These are phyloP conservation scores for Brachyhypopomus occidentalis DNA, from an alignment of 2,113 vertebrate species.

Conservation along the genomic window DNA sequence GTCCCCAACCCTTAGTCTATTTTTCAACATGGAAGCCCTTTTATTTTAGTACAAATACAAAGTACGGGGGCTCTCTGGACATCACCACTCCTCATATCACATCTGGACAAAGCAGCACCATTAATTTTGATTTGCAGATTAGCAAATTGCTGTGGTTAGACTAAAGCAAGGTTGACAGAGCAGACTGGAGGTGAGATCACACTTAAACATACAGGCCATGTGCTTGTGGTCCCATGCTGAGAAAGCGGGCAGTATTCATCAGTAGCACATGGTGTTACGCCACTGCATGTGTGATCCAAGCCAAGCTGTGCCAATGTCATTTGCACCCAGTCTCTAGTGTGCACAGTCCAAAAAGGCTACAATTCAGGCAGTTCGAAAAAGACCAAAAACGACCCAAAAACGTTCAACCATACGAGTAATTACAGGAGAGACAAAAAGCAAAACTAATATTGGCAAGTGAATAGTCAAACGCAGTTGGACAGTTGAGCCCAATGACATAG, in stretches of 20 bases:
- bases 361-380: not conserved
- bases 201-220: conserved; percentile 46
- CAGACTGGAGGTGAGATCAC: conserved; percentile 44
- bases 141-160: not conserved
- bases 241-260: conserved; percentile 35
- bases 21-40: too few relatives aligned
- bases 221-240: conserved; percentile 38
- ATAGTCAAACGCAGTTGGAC: not conserved
- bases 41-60: too few relatives aligned
- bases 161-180: conserved; percentile 3
- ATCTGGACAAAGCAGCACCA: conserved; percentile 31
- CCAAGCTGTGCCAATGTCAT: conserved; percentile 47
- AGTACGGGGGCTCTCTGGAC: conserved; percentile 13
- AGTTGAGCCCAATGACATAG: not conserved
- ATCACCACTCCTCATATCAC: not conserved
- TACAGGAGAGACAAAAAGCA: not conserved
- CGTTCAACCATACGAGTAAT: not conserved
- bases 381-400: not conserved
- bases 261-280: conserved; percentile 34
- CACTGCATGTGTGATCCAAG: conserved; percentile 40
- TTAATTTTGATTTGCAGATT: conserved; percentile 6
- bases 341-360: not conserved
- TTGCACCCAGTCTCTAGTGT: conserved; percentile 4
- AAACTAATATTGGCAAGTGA: not conserved
- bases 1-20: too few relatives aligned